phyloP scores from a whole-genome alignment of 2,888 invertebrate genomes.

The Empis livida region DNA sequence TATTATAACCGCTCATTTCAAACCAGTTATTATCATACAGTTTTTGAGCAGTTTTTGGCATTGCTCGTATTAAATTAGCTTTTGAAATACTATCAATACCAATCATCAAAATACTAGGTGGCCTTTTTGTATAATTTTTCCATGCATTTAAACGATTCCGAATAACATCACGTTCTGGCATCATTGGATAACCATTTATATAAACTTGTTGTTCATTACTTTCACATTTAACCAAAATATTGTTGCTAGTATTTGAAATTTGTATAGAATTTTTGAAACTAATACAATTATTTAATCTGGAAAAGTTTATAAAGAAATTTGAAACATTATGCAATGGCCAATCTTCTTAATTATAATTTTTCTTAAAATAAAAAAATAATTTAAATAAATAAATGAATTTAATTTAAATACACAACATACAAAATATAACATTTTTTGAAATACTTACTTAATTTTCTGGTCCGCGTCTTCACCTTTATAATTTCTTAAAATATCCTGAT shows the following conservation, averaged over 20 bases:
- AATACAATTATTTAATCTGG: constrained; percentile 33
- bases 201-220: constrained; percentile 26
- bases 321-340: no score
- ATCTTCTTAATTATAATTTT: no score
- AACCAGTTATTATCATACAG: constrained; percentile 56
- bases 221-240: constrained; percentile 40
- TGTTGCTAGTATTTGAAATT: constrained; percentile 34
- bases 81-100: constrained; percentile 80
- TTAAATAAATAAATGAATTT: no score
- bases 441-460: constrained; percentile 19
- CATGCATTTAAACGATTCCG: constrained; percentile 33
- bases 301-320: neutral
- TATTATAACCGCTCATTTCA: constrained; percentile 59
- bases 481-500: no score
- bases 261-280: constrained; percentile 32
- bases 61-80: constrained; percentile 58
- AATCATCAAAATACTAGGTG: constrained; percentile 57
- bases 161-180: constrained; percentile 40
- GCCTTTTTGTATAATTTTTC: constrained; percentile 20
- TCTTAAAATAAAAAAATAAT: no score
- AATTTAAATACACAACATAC: no score
- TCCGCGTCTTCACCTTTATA: constrained; percentile 13
- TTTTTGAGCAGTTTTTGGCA: constrained; percentile 57
- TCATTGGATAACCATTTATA: constrained; percentile 40
- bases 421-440: neutral